phyloP scores from a whole-genome alignment of 2,797 vertebrate genomes.

The Podargus strigoides region DNA sequence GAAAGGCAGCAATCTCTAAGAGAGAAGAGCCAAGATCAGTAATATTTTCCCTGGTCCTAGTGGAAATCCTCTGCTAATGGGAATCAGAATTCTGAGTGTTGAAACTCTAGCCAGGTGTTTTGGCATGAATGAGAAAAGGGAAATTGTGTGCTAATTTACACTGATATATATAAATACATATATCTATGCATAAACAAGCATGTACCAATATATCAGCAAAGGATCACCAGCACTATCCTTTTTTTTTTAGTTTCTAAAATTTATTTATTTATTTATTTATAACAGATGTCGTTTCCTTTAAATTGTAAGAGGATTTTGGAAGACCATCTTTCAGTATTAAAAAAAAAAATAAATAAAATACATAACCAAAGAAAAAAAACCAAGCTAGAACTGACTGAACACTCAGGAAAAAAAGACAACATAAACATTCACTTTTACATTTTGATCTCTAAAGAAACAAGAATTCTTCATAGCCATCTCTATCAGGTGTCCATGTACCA shows the following conservation, averaged over 20 bases:
- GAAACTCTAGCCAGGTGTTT: background rate
- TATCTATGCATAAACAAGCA: background rate
- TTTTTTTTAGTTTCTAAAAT: too few relatives aligned
- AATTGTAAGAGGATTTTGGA: background rate
- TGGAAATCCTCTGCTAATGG: background rate
- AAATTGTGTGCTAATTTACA: background rate
- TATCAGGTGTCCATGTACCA: background rate
- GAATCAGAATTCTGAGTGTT: background rate
- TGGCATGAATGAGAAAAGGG: background rate
- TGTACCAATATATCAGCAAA: background rate
- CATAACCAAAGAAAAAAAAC: too few relatives aligned
- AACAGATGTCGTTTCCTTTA: background rate
- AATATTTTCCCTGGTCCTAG: background rate
- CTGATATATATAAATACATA: background rate
- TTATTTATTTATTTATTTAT: background rate
- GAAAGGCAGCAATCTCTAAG: background rate
- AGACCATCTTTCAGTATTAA: background rate
- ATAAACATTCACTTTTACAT: background rate
- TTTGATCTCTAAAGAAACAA: background rate
- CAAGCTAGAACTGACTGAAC: background rate
- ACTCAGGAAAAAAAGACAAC: background rate
- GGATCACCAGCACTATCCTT: background rate
- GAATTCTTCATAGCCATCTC: background rate
- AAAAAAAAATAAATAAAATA: background rate
- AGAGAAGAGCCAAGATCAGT: background rate